Evolutionary conservation across 1,140 invertebrate species (phyloP).

Genomic region (Drosophila kohkoa): DNA sequence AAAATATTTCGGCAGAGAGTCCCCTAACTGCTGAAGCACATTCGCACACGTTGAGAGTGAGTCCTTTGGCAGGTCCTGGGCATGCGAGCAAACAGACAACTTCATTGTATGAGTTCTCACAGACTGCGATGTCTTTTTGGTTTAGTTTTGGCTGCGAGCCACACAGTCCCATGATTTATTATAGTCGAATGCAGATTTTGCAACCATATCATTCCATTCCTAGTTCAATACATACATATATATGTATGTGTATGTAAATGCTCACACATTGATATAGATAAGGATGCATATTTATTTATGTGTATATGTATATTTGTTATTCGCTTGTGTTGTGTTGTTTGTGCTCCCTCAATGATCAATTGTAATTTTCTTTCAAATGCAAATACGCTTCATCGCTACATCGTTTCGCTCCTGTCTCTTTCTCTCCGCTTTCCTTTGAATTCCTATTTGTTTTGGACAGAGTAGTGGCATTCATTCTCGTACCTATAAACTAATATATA

Average conservation of each 20-base stretch:
- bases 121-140: conserved; percentile 23
- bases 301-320: conserved; percentile 11
- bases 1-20: conserved; percentile 51
- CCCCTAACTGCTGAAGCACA: not conserved
- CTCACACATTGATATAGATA: not conserved
- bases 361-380: conserved; percentile 81
- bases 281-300: conserved; percentile 2
- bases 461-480: conserved; percentile 50
- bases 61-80: conserved; percentile 29
- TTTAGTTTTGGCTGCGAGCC: conserved; percentile 53
- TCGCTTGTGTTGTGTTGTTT: conserved; percentile 34
- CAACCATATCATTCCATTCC: conserved; percentile 43
- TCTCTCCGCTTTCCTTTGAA: not conserved
- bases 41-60: not conserved
- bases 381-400: conserved; percentile 54
- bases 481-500: conserved; percentile 9
- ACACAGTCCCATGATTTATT: conserved; percentile 75
- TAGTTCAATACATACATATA: conserved; percentile 1
- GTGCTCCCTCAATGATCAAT: conserved; percentile 60
- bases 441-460: conserved; percentile 62
- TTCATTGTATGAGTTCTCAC: conserved; percentile 33
- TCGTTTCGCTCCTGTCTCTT: not conserved
- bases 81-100: conserved; percentile 39
- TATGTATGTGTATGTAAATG: not conserved
- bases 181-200: conserved; percentile 80